phyloP scores from a whole-genome alignment of 2,113 vertebrate species.

The Psilopogon haemacephalus region DNA sequence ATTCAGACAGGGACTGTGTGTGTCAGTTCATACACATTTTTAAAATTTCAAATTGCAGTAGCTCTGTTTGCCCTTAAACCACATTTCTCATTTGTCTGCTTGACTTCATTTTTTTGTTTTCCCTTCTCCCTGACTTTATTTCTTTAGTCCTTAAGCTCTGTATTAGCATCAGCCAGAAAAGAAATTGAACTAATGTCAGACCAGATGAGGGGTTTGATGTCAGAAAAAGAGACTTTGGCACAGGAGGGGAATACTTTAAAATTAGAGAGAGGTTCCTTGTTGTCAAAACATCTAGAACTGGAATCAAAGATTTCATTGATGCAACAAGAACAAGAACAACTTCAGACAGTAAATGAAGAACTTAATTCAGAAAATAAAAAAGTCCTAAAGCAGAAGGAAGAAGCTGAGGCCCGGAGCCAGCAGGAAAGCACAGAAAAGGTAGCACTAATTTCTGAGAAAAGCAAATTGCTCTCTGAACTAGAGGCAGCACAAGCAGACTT shows the following conservation, averaged over 20 bases:
- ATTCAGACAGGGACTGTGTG: not conserved
- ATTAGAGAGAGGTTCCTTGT: constrained; percentile 79
- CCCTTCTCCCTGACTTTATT: constrained; percentile 79
- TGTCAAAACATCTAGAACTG: constrained; percentile 77
- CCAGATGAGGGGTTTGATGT: constrained; percentile 85
- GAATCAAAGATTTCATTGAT: constrained; percentile 74
- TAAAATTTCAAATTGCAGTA: not conserved
- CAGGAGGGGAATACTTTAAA: constrained; percentile 81
- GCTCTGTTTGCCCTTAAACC: constrained; percentile 45
- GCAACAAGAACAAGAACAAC: constrained; percentile 73
- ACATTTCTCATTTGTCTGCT: constrained; percentile 76
- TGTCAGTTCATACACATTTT: constrained; percentile 25
- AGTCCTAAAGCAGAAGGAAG: constrained; percentile 73
- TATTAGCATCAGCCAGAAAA: constrained; percentile 90
- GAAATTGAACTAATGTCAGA: constrained; percentile 87
- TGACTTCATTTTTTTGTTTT: constrained; percentile 79
- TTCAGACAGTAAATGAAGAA: constrained; percentile 76
- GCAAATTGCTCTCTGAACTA: constrained; percentile 69
- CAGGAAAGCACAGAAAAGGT: constrained; percentile 68
- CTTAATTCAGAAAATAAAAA: constrained; percentile 73
- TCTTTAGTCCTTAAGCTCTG: constrained; percentile 90
- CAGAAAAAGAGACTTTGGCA: constrained; percentile 82
- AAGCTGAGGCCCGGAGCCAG: constrained; percentile 68
- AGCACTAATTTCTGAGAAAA: constrained; percentile 66
- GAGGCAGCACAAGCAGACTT: constrained; percentile 66